phyloP scores from a whole-genome alignment of 2,888 invertebrate species.

The Uropetala carovei region DNA sequence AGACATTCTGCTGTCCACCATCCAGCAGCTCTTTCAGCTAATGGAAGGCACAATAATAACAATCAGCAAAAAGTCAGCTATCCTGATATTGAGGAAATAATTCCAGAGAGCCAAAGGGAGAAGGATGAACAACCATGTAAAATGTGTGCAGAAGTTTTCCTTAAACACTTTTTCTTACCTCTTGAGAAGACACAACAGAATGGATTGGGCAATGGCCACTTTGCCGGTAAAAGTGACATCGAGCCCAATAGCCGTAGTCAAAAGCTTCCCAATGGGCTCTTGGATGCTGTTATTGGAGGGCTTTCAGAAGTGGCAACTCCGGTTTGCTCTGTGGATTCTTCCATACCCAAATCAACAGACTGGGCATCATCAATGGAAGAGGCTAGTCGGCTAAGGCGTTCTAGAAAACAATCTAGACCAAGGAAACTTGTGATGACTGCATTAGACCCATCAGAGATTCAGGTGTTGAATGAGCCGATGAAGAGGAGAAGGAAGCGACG shows the following conservation, averaged over 20 bases:
- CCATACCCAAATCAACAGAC: slow-evolving; percentile 52
- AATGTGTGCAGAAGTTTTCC: slow-evolving; percentile 60
- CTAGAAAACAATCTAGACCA: slow-evolving; percentile 77
- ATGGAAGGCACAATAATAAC: slow-evolving; percentile 31
- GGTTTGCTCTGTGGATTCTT: slow-evolving; percentile 38
- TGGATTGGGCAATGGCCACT: slow-evolving; percentile 46
- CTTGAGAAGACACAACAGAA: slow-evolving; percentile 47
- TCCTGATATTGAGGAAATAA: slow-evolving; percentile 15
- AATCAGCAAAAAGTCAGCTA: background rate
- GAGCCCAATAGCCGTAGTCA: slow-evolving; percentile 64
- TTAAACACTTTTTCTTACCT: slow-evolving; percentile 50
- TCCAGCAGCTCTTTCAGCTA: slow-evolving; percentile 68
- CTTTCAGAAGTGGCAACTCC: slow-evolving; percentile 55
- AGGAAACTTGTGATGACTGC: slow-evolving; percentile 73
- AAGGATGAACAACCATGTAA: slow-evolving; percentile 60
- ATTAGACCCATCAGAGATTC: slow-evolving; percentile 64
- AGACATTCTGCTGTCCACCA: slow-evolving; percentile 71
- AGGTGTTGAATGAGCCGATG: slow-evolving; percentile 51
- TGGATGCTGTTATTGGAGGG: slow-evolving; percentile 61
- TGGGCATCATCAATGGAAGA: slow-evolving; percentile 67
- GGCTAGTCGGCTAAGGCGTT: slow-evolving; percentile 72
- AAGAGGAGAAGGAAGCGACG: slow-evolving; percentile 47
- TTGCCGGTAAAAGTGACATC: background rate
- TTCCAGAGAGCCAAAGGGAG: slow-evolving; percentile 1
- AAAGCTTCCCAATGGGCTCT: slow-evolving; percentile 65